Conservation (phyloP, 2,113 vertebrate genomes). For the Lepisosteus oculatus region DNA sequence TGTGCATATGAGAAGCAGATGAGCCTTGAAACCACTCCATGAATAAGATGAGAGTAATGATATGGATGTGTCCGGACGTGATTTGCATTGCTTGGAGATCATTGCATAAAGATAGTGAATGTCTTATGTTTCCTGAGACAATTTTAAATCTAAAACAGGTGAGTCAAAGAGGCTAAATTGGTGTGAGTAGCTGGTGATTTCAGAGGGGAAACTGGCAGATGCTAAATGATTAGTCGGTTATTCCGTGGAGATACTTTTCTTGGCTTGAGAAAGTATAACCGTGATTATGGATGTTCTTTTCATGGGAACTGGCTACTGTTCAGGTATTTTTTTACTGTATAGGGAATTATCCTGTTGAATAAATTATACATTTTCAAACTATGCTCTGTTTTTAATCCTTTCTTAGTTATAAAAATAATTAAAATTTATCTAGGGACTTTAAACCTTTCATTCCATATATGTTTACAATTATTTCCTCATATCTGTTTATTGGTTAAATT, state of each 20-base stretch:
- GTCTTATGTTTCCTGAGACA: background rate
- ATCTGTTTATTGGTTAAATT: too few species aligned
- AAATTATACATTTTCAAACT: background rate
- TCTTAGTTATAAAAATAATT: too few species aligned
- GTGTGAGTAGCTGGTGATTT: background rate
- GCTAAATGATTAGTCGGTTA: background rate
- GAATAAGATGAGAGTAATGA: constrained; percentile 7
- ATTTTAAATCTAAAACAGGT: constrained; percentile 4
- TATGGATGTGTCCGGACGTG: constrained; percentile 2
- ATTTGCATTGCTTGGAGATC: constrained; percentile 3
- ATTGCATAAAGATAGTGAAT: background rate
- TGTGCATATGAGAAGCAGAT: constrained; percentile 13
- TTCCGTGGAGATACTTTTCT: background rate
- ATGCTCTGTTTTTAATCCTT: too few species aligned
- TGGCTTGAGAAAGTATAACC: background rate
- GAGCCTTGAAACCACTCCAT: constrained; percentile 7
- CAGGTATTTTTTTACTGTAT: background rate
- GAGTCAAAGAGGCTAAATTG: constrained; percentile 2
- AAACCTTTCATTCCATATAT: too few species aligned
- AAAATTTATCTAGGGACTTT: too few species aligned
- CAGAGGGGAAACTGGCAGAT: constrained; percentile 1
- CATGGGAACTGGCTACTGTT: background rate
- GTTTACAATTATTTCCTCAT: too few species aligned
- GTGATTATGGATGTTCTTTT: background rate
- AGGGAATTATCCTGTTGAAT: background rate